Evolutionary conservation across 2,113 vertebrate species (phyloP).

Genomic region (Xyliphius kryptos): DNA sequence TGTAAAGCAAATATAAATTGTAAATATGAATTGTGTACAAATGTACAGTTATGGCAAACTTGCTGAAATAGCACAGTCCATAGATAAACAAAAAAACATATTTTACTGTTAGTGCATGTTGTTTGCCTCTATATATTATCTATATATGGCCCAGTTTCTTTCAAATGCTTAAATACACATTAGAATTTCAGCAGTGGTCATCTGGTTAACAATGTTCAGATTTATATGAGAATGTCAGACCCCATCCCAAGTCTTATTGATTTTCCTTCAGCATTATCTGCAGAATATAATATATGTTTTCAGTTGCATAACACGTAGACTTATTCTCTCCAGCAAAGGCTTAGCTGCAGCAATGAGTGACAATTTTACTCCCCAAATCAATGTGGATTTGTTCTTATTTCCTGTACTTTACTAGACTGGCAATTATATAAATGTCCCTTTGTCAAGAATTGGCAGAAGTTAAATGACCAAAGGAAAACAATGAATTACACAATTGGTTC

Average conservation of each 20-base stretch:
- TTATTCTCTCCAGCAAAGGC: not conserved
- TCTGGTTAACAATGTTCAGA: not conserved
- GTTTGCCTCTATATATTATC: too few species aligned
- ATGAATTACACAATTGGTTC: too few species aligned
- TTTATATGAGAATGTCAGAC: not conserved
- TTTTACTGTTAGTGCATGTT: too few species aligned
- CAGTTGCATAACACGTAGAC: not conserved
- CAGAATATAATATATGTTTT: not conserved
- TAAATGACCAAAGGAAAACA: too few species aligned
- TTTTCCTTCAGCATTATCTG: too few species aligned
- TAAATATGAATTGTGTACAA: too few species aligned
- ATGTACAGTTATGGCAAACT: too few species aligned
- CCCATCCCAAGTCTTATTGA: not conserved
- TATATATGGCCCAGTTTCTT: not conserved
- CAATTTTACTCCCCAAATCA: conserved; percentile 15
- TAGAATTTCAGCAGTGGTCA: not conserved
- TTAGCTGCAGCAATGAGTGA: not conserved
- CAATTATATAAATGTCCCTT: too few species aligned
- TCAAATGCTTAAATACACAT: not conserved
- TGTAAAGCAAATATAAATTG: too few species aligned
- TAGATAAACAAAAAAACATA: too few species aligned
- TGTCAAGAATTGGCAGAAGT: too few species aligned
- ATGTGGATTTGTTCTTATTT: conserved; percentile 2
- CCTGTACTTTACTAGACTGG: not conserved
- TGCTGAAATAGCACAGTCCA: too few species aligned